These are phyloP conservation scores for Epinephelus coioides DNA, from an alignment of 2,797 vertebrate species.

Conservation along the genomic window DNA sequence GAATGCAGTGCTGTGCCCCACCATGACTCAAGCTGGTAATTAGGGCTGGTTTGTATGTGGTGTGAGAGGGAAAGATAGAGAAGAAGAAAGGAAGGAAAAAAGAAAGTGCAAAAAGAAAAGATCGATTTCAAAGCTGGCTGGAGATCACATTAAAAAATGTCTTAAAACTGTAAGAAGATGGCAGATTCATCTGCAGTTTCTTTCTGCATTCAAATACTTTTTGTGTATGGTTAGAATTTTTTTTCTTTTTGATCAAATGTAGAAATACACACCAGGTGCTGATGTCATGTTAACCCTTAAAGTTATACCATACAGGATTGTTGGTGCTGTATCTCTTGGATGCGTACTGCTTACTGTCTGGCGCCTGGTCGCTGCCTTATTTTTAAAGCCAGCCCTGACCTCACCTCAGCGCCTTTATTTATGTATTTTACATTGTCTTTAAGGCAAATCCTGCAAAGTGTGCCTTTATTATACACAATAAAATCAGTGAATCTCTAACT, in stretches of 20 bases:
- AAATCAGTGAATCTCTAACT: background rate
- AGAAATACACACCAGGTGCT: background rate
- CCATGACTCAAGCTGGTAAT: conserved; percentile 67
- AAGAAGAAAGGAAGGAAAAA: conserved; percentile 4
- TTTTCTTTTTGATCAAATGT: background rate
- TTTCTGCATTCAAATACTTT: background rate
- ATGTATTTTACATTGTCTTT: no score
- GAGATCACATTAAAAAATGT: background rate
- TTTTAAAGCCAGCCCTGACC: no score
- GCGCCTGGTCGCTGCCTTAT: no score
- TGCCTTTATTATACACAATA: background rate
- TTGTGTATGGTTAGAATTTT: background rate
- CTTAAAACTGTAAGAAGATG: background rate
- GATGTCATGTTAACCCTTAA: background rate
- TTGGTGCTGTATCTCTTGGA: no score
- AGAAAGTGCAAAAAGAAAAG: conserved; percentile 1
- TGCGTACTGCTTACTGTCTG: no score
- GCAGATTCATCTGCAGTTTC: background rate
- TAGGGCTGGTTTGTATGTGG: conserved; percentile 56
- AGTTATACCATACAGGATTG: no score
- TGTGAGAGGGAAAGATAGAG: conserved; percentile 27
- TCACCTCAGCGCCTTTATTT: no score
- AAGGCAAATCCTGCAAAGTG: no score
- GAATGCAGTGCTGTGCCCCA: conserved; percentile 47
- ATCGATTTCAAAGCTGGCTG: background rate